Percentiles rank a stretch among this genome's conserved stretches.
phyloP scores from a whole-genome alignment of 1,140 invertebrate genomes.

The Lethocerus indicus region DNA sequence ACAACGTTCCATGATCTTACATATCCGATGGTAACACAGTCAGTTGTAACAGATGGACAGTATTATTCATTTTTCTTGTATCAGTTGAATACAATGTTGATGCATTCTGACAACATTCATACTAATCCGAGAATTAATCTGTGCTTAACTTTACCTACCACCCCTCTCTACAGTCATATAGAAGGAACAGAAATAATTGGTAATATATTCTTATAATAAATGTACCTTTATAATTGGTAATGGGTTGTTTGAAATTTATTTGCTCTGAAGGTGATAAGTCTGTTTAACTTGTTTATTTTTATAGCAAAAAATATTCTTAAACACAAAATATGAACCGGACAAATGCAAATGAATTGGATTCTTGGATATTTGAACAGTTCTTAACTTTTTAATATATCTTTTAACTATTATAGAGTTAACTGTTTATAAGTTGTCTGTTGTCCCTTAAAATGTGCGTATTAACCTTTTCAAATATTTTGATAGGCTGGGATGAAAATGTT shows the following conservation, averaged over 20 bases:
- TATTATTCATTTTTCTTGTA: slow-evolving; percentile 69
- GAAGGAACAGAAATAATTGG: slow-evolving; percentile 27
- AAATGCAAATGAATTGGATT: too few relatives aligned
- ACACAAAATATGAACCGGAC: too few relatives aligned
- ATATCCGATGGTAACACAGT: slow-evolving; percentile 74
- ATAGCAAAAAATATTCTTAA: background rate
- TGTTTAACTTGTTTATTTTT: background rate
- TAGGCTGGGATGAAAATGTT: slow-evolving; percentile 59
- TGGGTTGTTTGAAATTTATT: background rate
- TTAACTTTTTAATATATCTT: slow-evolving; percentile 1
- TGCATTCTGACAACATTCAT: slow-evolving; percentile 38
- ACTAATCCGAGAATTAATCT: slow-evolving; percentile 56
- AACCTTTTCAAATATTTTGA: slow-evolving; percentile 8
- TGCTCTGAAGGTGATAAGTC: background rate
- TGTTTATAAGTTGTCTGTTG: slow-evolving; percentile 24
- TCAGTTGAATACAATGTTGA: slow-evolving; percentile 68
- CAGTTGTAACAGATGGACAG: slow-evolving; percentile 67
- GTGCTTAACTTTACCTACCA: slow-evolving; percentile 54
- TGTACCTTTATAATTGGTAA: background rate
- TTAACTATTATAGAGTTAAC: background rate
- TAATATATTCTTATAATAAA: background rate
- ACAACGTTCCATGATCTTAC: slow-evolving; percentile 70
- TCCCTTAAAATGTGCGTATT: background rate
- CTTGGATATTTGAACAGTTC: too few relatives aligned
- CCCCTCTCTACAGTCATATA: slow-evolving; percentile 57